These are phyloP conservation scores for Eira barbara DNA, from an alignment of 2,113 vertebrate genomes.

Conservation along the genomic window DNA sequence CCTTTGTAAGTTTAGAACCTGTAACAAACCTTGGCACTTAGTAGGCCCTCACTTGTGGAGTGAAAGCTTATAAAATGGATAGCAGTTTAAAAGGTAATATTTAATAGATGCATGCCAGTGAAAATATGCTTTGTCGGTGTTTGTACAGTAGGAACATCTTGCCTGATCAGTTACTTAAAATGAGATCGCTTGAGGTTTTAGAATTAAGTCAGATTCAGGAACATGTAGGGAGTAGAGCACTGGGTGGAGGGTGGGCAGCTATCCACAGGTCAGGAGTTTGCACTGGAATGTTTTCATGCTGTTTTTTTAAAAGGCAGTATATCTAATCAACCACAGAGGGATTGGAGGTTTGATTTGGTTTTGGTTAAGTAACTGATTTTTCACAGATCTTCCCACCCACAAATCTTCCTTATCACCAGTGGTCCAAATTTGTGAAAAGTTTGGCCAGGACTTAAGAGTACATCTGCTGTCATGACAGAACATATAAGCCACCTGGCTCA, in stretches of 20 bases:
- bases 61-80: not conserved
- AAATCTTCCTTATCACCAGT: not conserved
- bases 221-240: not conserved
- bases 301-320: not conserved
- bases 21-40: not conserved
- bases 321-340: not conserved
- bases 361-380: not conserved
- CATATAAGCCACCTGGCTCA: not conserved
- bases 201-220: not conserved
- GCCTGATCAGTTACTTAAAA: not conserved
- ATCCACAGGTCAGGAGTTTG: not conserved
- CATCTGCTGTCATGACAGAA: not conserved
- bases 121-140: slow-evolving; percentile 22
- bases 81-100: not conserved
- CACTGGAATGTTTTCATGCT: not conserved
- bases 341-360: not conserved
- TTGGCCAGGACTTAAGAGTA: not conserved
- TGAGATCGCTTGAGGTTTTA: not conserved
- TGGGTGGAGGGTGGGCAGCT: not conserved
- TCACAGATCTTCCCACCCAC: not conserved
- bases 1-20: not conserved
- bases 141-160: not conserved
- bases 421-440: slow-evolving; percentile 2
- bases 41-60: not conserved
- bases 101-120: not conserved